These are phyloP conservation scores for Glyptemys insculpta DNA, from an alignment of 2,797 vertebrate genomes.

Conservation along the genomic window DNA sequence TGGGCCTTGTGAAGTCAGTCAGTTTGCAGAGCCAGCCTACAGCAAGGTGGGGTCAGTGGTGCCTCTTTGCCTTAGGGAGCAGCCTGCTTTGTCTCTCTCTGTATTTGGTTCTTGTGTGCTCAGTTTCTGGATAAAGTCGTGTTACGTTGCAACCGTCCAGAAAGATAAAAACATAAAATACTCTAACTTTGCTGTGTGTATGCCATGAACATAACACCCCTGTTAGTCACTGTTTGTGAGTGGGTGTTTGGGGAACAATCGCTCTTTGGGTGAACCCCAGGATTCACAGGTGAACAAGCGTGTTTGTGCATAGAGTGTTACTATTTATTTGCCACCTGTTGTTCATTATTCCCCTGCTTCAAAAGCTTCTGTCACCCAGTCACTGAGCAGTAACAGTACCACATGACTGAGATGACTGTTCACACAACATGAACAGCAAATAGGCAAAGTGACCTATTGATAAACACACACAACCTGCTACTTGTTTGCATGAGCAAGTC, in stretches of 20 bases:
- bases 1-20: neutral
- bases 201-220: neutral
- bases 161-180: neutral
- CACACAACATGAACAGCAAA: neutral
- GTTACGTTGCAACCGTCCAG: neutral
- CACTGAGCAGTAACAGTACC: neutral
- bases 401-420: neutral
- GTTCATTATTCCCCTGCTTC: neutral
- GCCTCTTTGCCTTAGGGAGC: neutral
- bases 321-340: neutral
- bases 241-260: neutral
- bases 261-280: neutral
- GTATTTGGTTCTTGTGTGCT: neutral
- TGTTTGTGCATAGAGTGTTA: neutral
- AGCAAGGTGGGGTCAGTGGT: neutral
- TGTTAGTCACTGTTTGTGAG: neutral
- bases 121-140: neutral
- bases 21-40: neutral
- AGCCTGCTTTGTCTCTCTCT: neutral
- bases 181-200: neutral
- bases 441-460: neutral
- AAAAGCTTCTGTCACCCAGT: neutral
- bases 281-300: neutral
- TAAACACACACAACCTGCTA: neutral
- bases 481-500: neutral